Evolutionary conservation across 1,140 invertebrate genomes (phyloP), one percentile per base, ranked within the genome.

Genomic region (Lasaia peninsularis): DNA sequence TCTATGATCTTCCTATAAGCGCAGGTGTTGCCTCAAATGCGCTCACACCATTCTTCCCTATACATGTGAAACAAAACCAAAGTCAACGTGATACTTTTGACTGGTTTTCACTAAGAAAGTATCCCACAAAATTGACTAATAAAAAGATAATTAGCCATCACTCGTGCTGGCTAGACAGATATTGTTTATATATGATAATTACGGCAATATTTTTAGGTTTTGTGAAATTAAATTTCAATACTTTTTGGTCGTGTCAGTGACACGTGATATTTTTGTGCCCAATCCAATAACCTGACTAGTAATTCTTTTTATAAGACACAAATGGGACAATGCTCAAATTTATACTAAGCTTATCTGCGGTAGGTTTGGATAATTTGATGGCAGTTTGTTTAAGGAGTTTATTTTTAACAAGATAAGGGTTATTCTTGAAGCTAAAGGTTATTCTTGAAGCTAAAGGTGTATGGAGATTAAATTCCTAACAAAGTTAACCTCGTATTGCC

Each of bases 261-360:
- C 40, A 48, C 40, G 40, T 48, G 40, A 48, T 48, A 20, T 5
- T 48, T 40, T 48, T 48, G 40, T 48, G 40, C 11, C 18, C 18
- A 48, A 20, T 48, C 40, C 40, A 48, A 48, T 48, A 48, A 48
- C 40, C 40, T 21, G 40, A 11, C 20, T 48, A n/a, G 20, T 48
- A 20, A 20, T 48, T 48, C 18, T 48, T 48, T n/a, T 48, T 48
- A 20, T 20, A 48, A 10, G 11, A 21, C n/a, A 11, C 40, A 48
- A 48, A 48, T 48, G 40, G 40, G 18, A 21, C 11, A 21, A 6
- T 10, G 40, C 18, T 48, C 20, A 44, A 48, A 48, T 21, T 48
- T 48, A 48, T 48, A 18, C 40, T 48, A 48, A 48, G 40, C 40
- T 21, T 48, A 21, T n/a, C 18, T n/a, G 40, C 18, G 10, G 40